phyloP scores from a whole-genome alignment of 2,797 vertebrate genomes.

The Novumbra hubbsi region DNA sequence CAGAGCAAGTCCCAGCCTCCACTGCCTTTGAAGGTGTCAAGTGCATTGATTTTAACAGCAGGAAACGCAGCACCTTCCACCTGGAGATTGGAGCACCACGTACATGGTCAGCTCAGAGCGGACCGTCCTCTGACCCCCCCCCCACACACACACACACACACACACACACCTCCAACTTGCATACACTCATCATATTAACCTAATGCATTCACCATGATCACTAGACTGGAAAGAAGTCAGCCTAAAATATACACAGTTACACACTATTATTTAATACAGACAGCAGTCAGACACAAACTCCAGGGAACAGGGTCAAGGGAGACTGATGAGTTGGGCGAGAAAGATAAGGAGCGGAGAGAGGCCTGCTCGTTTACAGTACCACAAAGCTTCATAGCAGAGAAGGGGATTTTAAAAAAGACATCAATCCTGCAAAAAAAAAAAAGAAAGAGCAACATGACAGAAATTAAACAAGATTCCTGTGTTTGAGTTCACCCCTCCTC shows the following conservation, averaged over 20 bases:
- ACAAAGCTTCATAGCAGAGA: conserved; percentile 34
- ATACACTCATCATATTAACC: conserved; percentile 16
- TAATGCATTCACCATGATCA: conserved; percentile 14
- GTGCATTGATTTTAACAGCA: conserved; percentile 88
- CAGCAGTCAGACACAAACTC: background rate
- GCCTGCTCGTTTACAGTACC: conserved; percentile 69
- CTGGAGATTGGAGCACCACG: conserved; percentile 69
- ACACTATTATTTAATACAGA: background rate
- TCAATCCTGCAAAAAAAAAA: conserved; percentile 75
- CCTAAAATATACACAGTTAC: background rate
- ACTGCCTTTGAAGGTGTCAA: conserved; percentile 87
- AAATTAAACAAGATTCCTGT: conserved; percentile 87
- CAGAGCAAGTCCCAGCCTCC: conserved; percentile 83
- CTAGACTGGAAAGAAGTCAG: conserved; percentile 20
- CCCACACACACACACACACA: conserved; percentile 2
- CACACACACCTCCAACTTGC: conserved; percentile 2
- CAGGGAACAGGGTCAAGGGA: conserved; percentile 4
- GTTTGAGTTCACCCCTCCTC: conserved; percentile 79
- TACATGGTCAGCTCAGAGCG: conserved; percentile 67
- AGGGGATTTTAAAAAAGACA: conserved; percentile 80
- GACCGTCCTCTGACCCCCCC: conserved; percentile 51
- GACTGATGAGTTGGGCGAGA: conserved; percentile 44
- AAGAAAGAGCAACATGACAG: conserved; percentile 81
- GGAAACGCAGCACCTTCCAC: conserved; percentile 82
- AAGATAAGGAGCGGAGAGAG: conserved; percentile 53